A percentile compares a stretch with the other conserved stretches of the same genome.
Conservation (phyloP, 2,888 invertebrate genomes). For the Eudemis profundana region DNA sequence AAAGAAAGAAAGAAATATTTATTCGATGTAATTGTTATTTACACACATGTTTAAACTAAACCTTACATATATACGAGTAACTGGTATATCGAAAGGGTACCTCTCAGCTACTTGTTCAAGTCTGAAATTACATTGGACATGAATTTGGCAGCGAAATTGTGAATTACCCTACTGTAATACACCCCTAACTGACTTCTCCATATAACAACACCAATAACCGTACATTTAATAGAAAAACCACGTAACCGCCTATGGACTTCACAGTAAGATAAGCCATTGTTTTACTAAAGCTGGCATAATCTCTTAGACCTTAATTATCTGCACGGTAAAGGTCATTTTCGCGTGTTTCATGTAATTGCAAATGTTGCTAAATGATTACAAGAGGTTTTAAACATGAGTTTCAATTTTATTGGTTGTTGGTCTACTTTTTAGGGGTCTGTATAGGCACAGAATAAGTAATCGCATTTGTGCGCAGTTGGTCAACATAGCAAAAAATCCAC, state of each 20-base stretch:
- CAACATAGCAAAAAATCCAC: too few relatives aligned
- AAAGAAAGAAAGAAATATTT: too few relatives aligned
- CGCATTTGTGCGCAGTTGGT: too few relatives aligned
- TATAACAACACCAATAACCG: conserved; percentile 57
- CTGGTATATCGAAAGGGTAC: too few relatives aligned
- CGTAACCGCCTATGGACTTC: neutral
- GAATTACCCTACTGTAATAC: too few relatives aligned
- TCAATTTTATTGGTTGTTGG: neutral
- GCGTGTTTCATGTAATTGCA: neutral
- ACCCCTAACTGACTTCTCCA: conserved; percentile 52
- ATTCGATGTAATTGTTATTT: too few relatives aligned
- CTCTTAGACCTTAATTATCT: neutral
- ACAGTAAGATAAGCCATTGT: neutral
- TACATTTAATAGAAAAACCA: conserved; percentile 11
- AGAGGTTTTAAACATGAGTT: neutral
- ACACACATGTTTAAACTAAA: too few relatives aligned
- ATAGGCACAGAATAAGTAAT: too few relatives aligned
- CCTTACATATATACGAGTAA: too few relatives aligned
- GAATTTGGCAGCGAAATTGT: too few relatives aligned
- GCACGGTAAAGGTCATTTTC: neutral
- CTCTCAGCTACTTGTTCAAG: too few relatives aligned
- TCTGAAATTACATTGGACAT: too few relatives aligned
- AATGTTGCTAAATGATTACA: neutral
- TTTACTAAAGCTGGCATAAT: neutral
- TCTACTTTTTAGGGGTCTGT: conserved; percentile 12